A percentile compares a stretch with the other conserved stretches of the same genome.
phyloP scores from a whole-genome alignment of 2,888 invertebrate species.

The Campaea margaritaria region DNA sequence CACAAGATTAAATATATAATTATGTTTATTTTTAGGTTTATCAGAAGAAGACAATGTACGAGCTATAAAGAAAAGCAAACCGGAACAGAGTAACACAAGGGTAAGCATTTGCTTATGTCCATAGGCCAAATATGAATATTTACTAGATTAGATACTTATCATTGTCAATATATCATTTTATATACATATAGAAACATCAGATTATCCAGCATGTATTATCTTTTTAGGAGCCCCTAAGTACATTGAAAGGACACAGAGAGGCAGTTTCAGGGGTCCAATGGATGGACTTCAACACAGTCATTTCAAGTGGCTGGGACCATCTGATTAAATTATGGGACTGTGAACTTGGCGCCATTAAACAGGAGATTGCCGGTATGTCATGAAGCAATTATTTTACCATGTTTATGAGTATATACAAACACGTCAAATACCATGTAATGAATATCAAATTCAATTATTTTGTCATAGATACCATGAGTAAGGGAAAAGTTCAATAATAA shows the following conservation, averaged over 20 bases:
- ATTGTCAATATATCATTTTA: too few species aligned
- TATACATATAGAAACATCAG: too few species aligned
- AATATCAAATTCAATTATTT: too few species aligned
- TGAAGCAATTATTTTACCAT: neutral
- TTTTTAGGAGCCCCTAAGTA: constrained; percentile 91
- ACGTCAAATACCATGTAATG: too few species aligned
- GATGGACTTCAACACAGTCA: constrained; percentile 91
- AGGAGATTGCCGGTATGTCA: constrained; percentile 87
- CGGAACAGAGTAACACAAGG: constrained; percentile 84
- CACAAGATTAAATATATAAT: neutral
- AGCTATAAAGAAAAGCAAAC: constrained; percentile 85
- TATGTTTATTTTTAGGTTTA: constrained; percentile 62
- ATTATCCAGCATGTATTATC: neutral
- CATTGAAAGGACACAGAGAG: constrained; percentile 97
- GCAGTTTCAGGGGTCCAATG: constrained; percentile 94
- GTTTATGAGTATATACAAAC: too few species aligned
- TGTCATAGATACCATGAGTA: too few species aligned
- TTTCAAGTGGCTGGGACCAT: constrained; percentile 98
- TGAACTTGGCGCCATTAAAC: constrained; percentile 92
- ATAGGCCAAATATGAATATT: too few species aligned
- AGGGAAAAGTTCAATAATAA: too few species aligned
- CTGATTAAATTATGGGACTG: constrained; percentile 97
- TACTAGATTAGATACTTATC: too few species aligned
- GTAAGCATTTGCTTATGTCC: constrained; percentile 63
- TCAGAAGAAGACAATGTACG: constrained; percentile 85